Evolutionary conservation across 2,113 vertebrate genomes (phyloP), one percentile per base, ranked within the genome.

Genomic region (Scomber colias): DNA sequence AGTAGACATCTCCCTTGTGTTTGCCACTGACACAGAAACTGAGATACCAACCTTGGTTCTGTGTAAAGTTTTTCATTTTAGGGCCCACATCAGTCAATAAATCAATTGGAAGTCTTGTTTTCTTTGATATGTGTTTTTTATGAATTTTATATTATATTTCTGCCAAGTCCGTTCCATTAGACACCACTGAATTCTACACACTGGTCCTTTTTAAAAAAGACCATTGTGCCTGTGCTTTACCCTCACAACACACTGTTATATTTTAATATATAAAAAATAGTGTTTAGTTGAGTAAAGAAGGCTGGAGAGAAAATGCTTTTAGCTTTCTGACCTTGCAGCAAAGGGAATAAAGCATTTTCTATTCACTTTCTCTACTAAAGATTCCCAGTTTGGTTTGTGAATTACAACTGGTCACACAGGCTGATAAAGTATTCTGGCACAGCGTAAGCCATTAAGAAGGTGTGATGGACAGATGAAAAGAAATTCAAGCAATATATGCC

Each of bases 251-350:
- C 21, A 59, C 13, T 8, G 57, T 55, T 60, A 11, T 50, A 55
- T 56, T 79, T 60, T 67, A 13, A 71, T 66, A 56, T 77, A 40
- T 31, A 61, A 61, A 64, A 27, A 56, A 71, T 12, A 54, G 24
- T 7, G 19, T 51, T 50, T 7, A 46, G 16, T 54, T 40, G 31
- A 53, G 3, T 35, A 7, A 14, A 54, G 66, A 1, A 44, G 19
- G 66, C 3, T 35, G 15, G 54, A 68, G 45, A 64, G 44, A 8
- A 70, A 35, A 55, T 16, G 2, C 62, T 71, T 31, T 71, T 3
- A 5, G 14, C 17, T 17, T 50, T 53, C 68, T 63, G 64, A 63
- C 68, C 60, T 73, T 15, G 68, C 24, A 48, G n/a, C 14, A 44
- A 13, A 49, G 35, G 40, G 35, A 66, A 35, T 54, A 68, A 81